A percentile compares a stretch with the other conserved stretches of the same genome.
Evolutionary conservation across 2,113 vertebrate species (phyloP).

Genomic region (Podocnemis expansa): DNA sequence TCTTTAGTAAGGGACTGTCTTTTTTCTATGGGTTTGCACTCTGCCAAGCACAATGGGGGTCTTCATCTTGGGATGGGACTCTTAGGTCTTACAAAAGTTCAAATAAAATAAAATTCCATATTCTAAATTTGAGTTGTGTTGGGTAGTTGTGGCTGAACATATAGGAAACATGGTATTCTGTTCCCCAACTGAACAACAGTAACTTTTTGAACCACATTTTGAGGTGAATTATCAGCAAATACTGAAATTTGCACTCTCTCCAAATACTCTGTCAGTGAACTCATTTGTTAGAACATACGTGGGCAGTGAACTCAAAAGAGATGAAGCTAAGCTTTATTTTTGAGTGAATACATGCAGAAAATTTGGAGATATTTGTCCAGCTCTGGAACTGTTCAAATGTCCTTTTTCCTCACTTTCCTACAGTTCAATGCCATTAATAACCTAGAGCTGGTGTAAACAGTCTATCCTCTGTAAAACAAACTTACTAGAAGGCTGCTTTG

Average conservation of each 20-base stretch:
- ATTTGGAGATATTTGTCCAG: neutral
- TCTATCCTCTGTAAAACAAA: conserved; percentile 31
- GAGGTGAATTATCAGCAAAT: neutral
- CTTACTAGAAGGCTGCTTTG: conserved; percentile 38
- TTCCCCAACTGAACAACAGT: neutral
- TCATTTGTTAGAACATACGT: neutral
- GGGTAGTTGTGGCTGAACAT: neutral
- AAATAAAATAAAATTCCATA: neutral
- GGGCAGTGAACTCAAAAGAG: neutral
- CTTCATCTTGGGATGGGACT: neutral
- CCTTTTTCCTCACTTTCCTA: neutral
- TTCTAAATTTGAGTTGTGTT: conserved; percentile 2
- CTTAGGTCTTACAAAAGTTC: neutral
- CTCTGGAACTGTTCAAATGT: neutral
- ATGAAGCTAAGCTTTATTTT: neutral
- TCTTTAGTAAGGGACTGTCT: neutral
- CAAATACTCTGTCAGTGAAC: neutral
- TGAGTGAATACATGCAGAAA: neutral
- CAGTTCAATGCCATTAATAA: conserved; percentile 14
- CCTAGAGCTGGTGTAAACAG: conserved; percentile 15
- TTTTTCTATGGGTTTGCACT: neutral
- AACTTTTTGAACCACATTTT: neutral
- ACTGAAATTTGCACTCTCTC: neutral
- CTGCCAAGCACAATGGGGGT: neutral
- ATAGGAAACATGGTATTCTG: neutral